Evolutionary conservation across 2,797 vertebrate genomes (phyloP).

Genomic region (Artibeus jamaicensis): DNA sequence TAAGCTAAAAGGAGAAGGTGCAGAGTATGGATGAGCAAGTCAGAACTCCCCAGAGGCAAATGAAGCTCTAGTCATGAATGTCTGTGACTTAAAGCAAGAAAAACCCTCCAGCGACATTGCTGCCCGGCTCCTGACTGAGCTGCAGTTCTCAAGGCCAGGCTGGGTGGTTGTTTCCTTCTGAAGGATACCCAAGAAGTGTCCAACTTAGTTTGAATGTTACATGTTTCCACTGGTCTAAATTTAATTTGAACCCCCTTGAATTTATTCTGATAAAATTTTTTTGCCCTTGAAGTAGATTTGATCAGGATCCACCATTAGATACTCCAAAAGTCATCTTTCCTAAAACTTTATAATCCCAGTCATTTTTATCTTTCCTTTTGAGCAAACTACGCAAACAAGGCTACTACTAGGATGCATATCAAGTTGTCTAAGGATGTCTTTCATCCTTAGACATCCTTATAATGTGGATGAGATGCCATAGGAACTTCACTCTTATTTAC

Average conservation of each 20-base stretch:
- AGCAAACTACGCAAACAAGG: background rate
- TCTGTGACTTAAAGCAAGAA: background rate
- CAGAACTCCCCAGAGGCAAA: background rate
- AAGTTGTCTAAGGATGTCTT: background rate
- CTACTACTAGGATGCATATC: background rate
- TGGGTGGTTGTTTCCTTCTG: background rate
- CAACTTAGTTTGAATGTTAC: background rate
- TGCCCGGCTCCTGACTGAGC: background rate
- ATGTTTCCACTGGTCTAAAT: background rate
- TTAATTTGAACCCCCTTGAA: background rate
- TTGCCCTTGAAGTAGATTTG: background rate
- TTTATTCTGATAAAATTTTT: background rate
- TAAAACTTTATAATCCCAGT: background rate
- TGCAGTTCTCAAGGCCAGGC: background rate
- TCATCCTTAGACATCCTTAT: background rate
- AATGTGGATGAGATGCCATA: background rate
- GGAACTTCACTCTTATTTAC: background rate
- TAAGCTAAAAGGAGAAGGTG: slow-evolving; percentile 85
- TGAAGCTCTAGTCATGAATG: background rate
- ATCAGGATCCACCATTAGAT: background rate
- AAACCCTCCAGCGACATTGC: background rate
- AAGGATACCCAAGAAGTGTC: background rate
- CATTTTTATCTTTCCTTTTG: background rate
- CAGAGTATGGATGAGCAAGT: background rate
- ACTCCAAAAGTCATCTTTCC: slow-evolving; percentile 4